Percentiles rank a stretch among this genome's conserved stretches.
Conservation (phyloP, 1,140 invertebrate species). For the Danaus plexippus region DNA sequence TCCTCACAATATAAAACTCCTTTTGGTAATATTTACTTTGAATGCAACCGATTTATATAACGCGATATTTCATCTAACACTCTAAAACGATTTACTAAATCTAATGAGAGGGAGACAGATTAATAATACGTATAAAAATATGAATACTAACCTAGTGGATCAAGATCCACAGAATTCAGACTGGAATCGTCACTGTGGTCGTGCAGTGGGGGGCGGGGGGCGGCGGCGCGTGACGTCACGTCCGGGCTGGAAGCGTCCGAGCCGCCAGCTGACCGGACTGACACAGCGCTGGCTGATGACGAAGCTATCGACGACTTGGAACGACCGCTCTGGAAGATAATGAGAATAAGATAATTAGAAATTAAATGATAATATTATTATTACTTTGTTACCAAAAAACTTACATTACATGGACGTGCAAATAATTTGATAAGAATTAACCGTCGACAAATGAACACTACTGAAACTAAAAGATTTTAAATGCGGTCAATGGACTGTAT, state of each 20-base stretch:
- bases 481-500: too few relatives aligned
- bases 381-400: background rate
- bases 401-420: background rate
- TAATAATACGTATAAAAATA: background rate
- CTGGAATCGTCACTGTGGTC: constrained; percentile 74
- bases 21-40: too few relatives aligned
- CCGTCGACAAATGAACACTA: too few relatives aligned
- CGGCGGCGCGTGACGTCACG: constrained; percentile 71
- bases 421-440: too few relatives aligned
- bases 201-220: constrained; percentile 68
- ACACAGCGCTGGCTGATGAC: constrained; percentile 64
- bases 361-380: background rate
- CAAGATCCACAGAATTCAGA: constrained; percentile 74
- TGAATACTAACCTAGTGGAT: constrained; percentile 65
- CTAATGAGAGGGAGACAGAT: too few relatives aligned
- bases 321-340: constrained; percentile 72
- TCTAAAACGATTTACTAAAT: too few relatives aligned
- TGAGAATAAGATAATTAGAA: background rate
- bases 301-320: constrained; percentile 74
- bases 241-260: constrained; percentile 71
- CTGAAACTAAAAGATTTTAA: too few relatives aligned
- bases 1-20: too few relatives aligned
- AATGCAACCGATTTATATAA: too few relatives aligned
- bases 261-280: constrained; percentile 68
- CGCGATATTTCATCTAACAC: too few relatives aligned